Conservation (phyloP, 2,113 vertebrate species). For the Ciconia stormi region DNA sequence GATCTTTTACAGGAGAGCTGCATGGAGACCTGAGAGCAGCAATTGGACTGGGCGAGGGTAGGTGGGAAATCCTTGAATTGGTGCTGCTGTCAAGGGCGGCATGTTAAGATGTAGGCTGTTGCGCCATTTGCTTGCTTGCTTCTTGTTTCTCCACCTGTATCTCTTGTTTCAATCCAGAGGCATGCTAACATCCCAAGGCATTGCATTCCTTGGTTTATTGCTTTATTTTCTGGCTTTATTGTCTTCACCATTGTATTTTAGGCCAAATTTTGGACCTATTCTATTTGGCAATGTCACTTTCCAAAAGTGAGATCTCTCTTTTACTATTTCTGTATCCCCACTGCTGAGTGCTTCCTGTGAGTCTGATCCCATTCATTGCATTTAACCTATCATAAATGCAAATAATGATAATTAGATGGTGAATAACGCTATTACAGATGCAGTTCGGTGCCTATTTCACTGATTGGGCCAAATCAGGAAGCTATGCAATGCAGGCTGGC, state of each 20-base stretch:
- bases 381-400: constrained; percentile 59
- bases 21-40: not conserved
- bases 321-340: not conserved
- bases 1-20: not conserved
- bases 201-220: not conserved
- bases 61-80: not conserved
- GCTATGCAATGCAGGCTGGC: not conserved
- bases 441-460: constrained; percentile 33
- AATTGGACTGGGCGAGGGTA: not conserved
- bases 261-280: not conserved
- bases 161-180: not conserved
- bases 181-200: not conserved
- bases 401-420: constrained; percentile 68
- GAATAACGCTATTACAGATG: constrained; percentile 57
- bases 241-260: not conserved
- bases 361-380: constrained; percentile 14
- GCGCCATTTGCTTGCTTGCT: not conserved
- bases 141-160: not conserved
- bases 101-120: not conserved
- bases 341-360: constrained; percentile 13
- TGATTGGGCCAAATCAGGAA: constrained; percentile 70
- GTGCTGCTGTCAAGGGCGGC: not conserved
- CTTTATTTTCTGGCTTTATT: not conserved
- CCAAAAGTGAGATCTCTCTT: not conserved
- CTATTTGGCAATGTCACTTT: not conserved